A percentile compares a stretch with the other conserved stretches of the same genome.
Evolutionary conservation across 2,888 invertebrate species (phyloP).

Genomic region (Incurvaria masculella): DNA sequence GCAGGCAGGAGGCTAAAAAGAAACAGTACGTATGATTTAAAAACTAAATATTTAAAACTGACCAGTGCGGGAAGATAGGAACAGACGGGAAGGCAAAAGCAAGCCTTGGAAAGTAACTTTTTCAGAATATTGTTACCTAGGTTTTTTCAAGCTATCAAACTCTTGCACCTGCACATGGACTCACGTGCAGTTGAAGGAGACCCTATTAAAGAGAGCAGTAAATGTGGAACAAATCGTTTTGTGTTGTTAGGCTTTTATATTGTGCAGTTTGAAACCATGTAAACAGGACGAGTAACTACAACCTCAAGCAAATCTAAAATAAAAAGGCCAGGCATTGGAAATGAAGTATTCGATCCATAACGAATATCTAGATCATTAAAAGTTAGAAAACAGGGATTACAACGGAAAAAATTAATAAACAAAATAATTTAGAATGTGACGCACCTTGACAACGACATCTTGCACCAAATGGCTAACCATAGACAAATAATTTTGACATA

Average conservation of each 20-base stretch:
- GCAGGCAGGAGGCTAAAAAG: slow-evolving; percentile 75
- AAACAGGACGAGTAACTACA: neutral
- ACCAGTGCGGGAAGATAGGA: neutral
- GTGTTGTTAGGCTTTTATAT: too few relatives aligned
- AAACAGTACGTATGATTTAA: neutral
- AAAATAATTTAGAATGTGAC: slow-evolving; percentile 1
- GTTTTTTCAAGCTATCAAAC: too few relatives aligned
- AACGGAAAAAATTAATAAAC: too few relatives aligned
- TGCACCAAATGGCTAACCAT: neutral
- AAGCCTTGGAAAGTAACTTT: neutral
- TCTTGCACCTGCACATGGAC: too few relatives aligned
- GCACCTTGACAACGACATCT: slow-evolving; percentile 1
- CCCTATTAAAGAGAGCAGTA: too few relatives aligned
- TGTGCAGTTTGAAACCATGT: neutral
- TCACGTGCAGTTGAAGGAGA: too few relatives aligned
- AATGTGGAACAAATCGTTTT: too few relatives aligned
- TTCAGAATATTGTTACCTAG: neutral
- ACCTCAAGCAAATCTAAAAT: slow-evolving; percentile 1
- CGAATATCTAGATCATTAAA: neutral
- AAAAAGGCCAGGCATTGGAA: neutral
- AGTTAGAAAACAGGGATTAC: too few relatives aligned
- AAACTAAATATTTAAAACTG: neutral
- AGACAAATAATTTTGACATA: neutral
- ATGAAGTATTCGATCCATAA: neutral
- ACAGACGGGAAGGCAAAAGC: neutral